These are phyloP conservation scores for Lucilia cuprina DNA, from an alignment of 1,140 invertebrate genomes.

Conservation along the genomic window DNA sequence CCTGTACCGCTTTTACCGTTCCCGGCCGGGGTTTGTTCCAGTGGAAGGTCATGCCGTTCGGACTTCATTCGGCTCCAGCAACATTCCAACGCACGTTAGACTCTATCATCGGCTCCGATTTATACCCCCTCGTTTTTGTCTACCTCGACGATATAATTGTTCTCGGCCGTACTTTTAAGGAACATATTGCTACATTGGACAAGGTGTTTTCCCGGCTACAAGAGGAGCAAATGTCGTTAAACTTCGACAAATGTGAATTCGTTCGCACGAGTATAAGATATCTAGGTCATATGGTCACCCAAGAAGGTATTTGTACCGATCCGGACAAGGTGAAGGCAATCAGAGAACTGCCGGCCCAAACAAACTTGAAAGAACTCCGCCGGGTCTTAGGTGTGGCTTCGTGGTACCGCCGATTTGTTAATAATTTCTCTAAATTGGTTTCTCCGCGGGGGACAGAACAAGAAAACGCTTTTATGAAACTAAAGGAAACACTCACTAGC, in stretches of 20 bases:
- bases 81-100: constrained; percentile 33
- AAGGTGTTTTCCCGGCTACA: background rate
- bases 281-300: background rate
- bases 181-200: background rate
- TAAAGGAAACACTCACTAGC: no score
- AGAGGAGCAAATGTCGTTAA: background rate
- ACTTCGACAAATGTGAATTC: constrained; percentile 18
- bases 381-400: constrained; percentile 55
- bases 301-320: background rate
- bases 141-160: constrained; percentile 64
- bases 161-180: constrained; percentile 38
- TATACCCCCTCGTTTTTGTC: constrained; percentile 44
- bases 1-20: constrained; percentile 54
- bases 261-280: background rate
- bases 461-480: no score
- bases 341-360: constrained; percentile 21
- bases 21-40: constrained; percentile 22
- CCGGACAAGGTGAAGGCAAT: background rate
- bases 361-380: constrained; percentile 45
- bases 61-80: constrained; percentile 25
- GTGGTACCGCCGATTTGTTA: constrained; percentile 59
- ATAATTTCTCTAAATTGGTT: constrained; percentile 45
- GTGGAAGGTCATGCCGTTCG: constrained; percentile 41
- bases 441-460: no score
- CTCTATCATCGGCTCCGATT: constrained; percentile 6